A percentile compares a stretch with the other conserved stretches of the same genome.
Evolutionary conservation across 2,888 invertebrate genomes (phyloP).

Genomic region (Cantharis lateralis): DNA sequence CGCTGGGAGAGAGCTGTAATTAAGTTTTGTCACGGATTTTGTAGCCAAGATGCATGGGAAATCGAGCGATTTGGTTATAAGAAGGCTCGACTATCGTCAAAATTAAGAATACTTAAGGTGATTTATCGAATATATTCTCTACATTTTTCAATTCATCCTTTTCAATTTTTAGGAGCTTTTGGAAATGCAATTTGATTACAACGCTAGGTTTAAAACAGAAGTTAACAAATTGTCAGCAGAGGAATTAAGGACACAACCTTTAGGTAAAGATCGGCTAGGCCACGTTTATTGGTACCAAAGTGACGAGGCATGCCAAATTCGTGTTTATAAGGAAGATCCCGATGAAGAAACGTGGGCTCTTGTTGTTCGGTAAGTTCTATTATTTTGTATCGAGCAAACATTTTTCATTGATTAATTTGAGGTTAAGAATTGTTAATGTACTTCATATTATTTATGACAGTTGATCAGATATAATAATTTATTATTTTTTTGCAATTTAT

Average conservation of each 20-base stretch:
- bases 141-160: not conserved
- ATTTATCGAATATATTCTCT: not conserved
- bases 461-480: not conserved
- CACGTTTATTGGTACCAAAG: slow-evolving; percentile 93
- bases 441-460: not conserved
- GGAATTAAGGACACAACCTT: slow-evolving; percentile 83
- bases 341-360: slow-evolving; percentile 96
- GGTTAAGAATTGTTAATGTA: not conserved
- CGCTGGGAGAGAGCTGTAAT: slow-evolving; percentile 90
- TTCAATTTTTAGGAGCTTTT: slow-evolving; percentile 70
- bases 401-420: not conserved
- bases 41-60: slow-evolving; percentile 94
- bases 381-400: not conserved
- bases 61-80: slow-evolving; percentile 94
- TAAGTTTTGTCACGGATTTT: slow-evolving; percentile 89
- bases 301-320: slow-evolving; percentile 85
- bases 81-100: slow-evolving; percentile 85
- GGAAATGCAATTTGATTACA: slow-evolving; percentile 94
- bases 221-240: slow-evolving; percentile 78
- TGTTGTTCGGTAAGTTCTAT: slow-evolving; percentile 74
- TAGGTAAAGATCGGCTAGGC: slow-evolving; percentile 90
- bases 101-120: slow-evolving; percentile 90
- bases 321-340: slow-evolving; percentile 92
- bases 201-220: slow-evolving; percentile 89
- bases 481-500: too few relatives aligned